Base-by-base conservation (phyloP, 1,140 invertebrate species). In the Musca domestica region DNA sequence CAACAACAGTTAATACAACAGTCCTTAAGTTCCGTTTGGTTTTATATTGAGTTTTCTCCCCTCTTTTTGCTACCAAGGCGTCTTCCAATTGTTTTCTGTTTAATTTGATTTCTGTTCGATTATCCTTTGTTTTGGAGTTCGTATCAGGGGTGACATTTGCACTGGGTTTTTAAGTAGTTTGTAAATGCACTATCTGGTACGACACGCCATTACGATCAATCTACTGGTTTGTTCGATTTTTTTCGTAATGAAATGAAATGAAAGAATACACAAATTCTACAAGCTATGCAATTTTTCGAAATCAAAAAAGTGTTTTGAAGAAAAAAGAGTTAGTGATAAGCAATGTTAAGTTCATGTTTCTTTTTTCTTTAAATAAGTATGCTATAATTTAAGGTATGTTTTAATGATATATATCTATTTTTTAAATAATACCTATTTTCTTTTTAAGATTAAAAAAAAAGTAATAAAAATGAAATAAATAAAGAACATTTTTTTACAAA, bases 151-250 rank as follows among this genome's bases (percentile, higher is more conserved):
- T 94, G 94, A 61, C 91, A 91, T 96, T 96, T 96, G 92, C 93
- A 95, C 88, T 88, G 83, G 84, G 76, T 83, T 81, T 83, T 87
- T 87, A 86, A 90, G 88, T 88, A 88, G 75, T 83, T 88, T 96
- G 95, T 97, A 97, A 97, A 97, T 97, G 95, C 95, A 96, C 95
- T 95, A 95, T 96, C 95, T 96, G 95, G 95, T 96, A 96, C 95
- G 94, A 94, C 93, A 95, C 90, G 88, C 87, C 86, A 86, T 82
- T 81, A 83, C 83, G 86, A 84, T 81, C 84, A 82, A 80, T 80
- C 78, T 78, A 77, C 78, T 72, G 72, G 69, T 74, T 75, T 75
- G 56, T 34, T 61, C n/a, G 34, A 9, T 41, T 41, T 7, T 41
- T 5, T 41, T 41, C 12, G 10, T 41, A 7, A n/a, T n/a, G n/a